phyloP scores from a whole-genome alignment of 1,140 invertebrate genomes.

The Drosophila triauraria region DNA sequence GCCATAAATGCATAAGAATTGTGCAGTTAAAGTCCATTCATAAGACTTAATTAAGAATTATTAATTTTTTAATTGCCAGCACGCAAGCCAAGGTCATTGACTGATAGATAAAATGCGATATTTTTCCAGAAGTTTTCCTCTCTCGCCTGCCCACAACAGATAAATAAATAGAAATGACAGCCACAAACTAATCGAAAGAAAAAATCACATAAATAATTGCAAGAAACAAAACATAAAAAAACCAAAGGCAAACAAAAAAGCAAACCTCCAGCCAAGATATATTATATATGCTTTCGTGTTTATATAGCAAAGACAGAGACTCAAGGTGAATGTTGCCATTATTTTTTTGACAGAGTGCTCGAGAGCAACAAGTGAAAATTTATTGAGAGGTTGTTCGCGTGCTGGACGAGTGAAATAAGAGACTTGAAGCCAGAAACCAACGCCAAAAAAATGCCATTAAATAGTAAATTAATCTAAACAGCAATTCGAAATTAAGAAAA shows the following conservation, averaged over 20 bases:
- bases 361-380: constrained; percentile 70
- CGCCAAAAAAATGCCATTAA: constrained; percentile 35
- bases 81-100: constrained; percentile 55
- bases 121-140: constrained; percentile 46
- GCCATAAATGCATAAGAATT: constrained; percentile 67
- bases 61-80: constrained; percentile 61
- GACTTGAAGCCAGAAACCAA: constrained; percentile 17
- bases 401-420: constrained; percentile 23
- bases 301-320: constrained; percentile 52
- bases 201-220: constrained; percentile 46
- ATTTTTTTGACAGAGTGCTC: constrained; percentile 56
- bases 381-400: constrained; percentile 50
- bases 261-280: constrained; percentile 44
- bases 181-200: constrained; percentile 40
- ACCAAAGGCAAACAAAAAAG: constrained; percentile 32
- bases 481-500: constrained; percentile 20
- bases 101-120: constrained; percentile 52
- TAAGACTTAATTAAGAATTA: constrained; percentile 56
- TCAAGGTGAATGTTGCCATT: constrained; percentile 76
- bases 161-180: constrained; percentile 64
- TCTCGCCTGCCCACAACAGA: constrained; percentile 12
- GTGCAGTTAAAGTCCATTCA: constrained; percentile 56
- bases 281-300: constrained; percentile 49
- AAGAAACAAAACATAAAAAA: constrained; percentile 29
- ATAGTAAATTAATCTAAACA: constrained; percentile 22